A percentile compares a stretch with the other conserved stretches of the same genome.
Conservation (phyloP, 1,140 invertebrate species). For the Aleiodes sp. region DNA sequence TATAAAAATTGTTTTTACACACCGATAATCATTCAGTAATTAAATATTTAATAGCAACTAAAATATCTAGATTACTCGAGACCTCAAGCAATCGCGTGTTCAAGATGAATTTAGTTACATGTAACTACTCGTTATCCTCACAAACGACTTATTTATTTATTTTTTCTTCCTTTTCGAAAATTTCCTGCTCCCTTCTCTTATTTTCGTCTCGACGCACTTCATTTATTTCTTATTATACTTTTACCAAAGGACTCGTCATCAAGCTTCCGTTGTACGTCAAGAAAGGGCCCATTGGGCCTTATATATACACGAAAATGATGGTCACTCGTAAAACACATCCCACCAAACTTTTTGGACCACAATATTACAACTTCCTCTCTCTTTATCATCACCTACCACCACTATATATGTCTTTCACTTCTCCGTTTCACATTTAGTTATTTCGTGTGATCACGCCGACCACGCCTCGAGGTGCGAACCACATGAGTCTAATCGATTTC, state of each 20-base stretch:
- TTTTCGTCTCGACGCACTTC: slow-evolving; percentile 33
- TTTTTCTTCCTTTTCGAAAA: slow-evolving; percentile 14
- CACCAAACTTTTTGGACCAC: neutral
- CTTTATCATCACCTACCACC: slow-evolving; percentile 6
- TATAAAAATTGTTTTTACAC: neutral
- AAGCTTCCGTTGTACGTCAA: slow-evolving; percentile 16
- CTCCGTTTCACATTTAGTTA: slow-evolving; percentile 26
- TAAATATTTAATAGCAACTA: slow-evolving; percentile 10
- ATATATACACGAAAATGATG: slow-evolving; percentile 11
- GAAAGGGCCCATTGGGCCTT: neutral
- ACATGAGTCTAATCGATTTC: slow-evolving; percentile 34
- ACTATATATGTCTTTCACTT: slow-evolving; percentile 8
- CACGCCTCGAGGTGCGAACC: slow-evolving; percentile 33
- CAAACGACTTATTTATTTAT: neutral
- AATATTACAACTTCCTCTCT: slow-evolving; percentile 18
- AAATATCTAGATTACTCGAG: slow-evolving; percentile 10
- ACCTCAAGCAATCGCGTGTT: neutral
- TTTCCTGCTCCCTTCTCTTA: neutral
- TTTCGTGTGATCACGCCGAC: slow-evolving; percentile 32
- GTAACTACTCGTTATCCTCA: slow-evolving; percentile 15
- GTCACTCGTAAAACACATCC: slow-evolving; percentile 23
- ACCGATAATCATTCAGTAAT: slow-evolving; percentile 1
- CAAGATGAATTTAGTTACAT: slow-evolving; percentile 7
- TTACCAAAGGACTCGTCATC: slow-evolving; percentile 16
- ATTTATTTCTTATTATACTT: slow-evolving; percentile 18